Percentiles rank a stretch among this genome's conserved stretches.
These are phyloP conservation scores for Parasteatoda lunata DNA, from an alignment of 2,888 invertebrate genomes.

Conservation along the genomic window DNA sequence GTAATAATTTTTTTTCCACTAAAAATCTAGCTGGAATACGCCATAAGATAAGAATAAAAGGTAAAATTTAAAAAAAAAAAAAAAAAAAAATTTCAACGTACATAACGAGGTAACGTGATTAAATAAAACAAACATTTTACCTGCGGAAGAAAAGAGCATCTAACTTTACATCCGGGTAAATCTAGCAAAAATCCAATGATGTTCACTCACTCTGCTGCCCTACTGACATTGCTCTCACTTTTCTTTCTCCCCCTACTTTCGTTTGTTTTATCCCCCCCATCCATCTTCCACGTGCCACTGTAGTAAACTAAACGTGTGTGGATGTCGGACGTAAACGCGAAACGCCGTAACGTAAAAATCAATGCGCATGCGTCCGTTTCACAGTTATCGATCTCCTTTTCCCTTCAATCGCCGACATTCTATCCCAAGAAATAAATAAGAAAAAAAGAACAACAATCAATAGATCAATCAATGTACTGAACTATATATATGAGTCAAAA, in stretches of 20 bases:
- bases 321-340: not conserved
- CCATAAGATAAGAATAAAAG: no score
- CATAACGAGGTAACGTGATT: no score
- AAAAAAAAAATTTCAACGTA: no score
- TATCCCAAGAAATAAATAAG: not conserved
- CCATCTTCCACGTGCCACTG: not conserved
- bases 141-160: no score
- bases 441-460: not conserved
- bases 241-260: not conserved
- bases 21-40: no score
- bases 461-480: no score
- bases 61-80: no score
- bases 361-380: not conserved
- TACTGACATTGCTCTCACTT: slow-evolving; percentile 2
- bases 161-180: no score
- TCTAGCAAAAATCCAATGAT: no score
- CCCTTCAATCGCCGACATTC: not conserved
- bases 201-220: not conserved
- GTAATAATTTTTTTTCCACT: no score
- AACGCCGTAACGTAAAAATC: not conserved
- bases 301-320: not conserved
- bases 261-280: not conserved
- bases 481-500: no score
- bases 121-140: no score
- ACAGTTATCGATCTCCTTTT: not conserved